Evolutionary conservation across 2,888 invertebrate genomes (phyloP).

Genomic region (Timema cristinae): DNA sequence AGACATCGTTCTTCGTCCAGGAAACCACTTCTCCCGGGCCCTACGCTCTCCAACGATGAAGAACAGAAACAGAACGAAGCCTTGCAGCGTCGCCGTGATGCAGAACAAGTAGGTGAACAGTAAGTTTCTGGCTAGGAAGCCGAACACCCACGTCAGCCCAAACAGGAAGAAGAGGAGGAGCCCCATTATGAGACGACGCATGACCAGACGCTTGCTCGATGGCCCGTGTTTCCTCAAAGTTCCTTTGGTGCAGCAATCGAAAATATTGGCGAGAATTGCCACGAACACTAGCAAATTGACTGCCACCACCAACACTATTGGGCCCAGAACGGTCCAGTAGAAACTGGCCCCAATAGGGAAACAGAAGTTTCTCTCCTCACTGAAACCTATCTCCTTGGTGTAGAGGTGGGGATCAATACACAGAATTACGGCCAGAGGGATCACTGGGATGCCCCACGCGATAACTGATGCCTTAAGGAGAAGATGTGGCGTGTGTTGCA

Average conservation of each 20-base stretch:
- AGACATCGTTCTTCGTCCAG: neutral
- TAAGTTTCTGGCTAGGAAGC: constrained; percentile 44
- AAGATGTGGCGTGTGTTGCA: constrained; percentile 56
- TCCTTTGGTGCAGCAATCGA: constrained; percentile 46
- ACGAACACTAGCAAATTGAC: constrained; percentile 54
- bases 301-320: constrained; percentile 50
- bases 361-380: constrained; percentile 45
- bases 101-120: constrained; percentile 50
- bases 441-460: constrained; percentile 59
- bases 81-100: constrained; percentile 58
- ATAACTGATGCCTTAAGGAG: constrained; percentile 57
- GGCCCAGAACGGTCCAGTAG: constrained; percentile 51
- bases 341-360: constrained; percentile 53
- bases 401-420: constrained; percentile 48
- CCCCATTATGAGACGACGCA: constrained; percentile 54
- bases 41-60: constrained; percentile 46
- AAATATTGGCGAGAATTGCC: constrained; percentile 53
- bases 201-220: constrained; percentile 45
- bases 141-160: constrained; percentile 60
- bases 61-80: constrained; percentile 60
- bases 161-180: constrained; percentile 57
- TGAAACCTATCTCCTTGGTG: constrained; percentile 39
- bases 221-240: constrained; percentile 46
- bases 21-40: constrained; percentile 17
- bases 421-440: constrained; percentile 52